Base-by-base conservation (phyloP, 2,888 invertebrate genomes). In the Mycalesis mineus region DNA sequence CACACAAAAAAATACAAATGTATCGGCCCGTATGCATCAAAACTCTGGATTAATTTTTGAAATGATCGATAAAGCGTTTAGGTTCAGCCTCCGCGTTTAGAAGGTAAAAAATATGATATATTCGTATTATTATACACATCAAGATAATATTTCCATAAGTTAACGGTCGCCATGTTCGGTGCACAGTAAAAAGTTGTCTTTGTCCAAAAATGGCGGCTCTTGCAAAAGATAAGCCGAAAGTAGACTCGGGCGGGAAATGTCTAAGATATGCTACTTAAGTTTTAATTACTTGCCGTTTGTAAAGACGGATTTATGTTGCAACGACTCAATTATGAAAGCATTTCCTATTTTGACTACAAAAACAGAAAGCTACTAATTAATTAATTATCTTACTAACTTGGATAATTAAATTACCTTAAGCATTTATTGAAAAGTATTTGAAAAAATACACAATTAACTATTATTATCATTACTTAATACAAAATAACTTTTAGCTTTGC, bases 131-230 rank as follows among this genome's bases (percentile, higher is more conserved):
- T 68, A 67, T 67, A 67, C 65, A 74, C 75, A 79, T 82, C 78
- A 79, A 82, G 82, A 84, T 77, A 77, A 80, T 78, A 75, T 81
- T 77, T 73, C 75, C 78, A 79, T 79, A 77, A 77, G 69, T 62
- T 72, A 71, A 69, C 60, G 49, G 51, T 52, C 29, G 56, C 81
- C 80, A 65, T 77, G 75, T 82, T 73, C 67, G 74, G 78, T 62
- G 44, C 57, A 60, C 66, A 68, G 69, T 72, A 75, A 84, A 83
- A 84, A 84, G 74, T 74, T 71, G 75, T 66, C 72, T 70, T 58
- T 66, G 67, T 55, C 80, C 80, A 64, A 77, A 81, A 72, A 73
- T 69, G 80, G 78, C 66, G 53, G 57, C 61, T 53, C 58, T 68
- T 64, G 62, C 60, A 63, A 72, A 72, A 75, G 77, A 69, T 64